Evolutionary conservation across 2,113 vertebrate genomes (phyloP).

Genomic region (Chloropsis cyanopogon): DNA sequence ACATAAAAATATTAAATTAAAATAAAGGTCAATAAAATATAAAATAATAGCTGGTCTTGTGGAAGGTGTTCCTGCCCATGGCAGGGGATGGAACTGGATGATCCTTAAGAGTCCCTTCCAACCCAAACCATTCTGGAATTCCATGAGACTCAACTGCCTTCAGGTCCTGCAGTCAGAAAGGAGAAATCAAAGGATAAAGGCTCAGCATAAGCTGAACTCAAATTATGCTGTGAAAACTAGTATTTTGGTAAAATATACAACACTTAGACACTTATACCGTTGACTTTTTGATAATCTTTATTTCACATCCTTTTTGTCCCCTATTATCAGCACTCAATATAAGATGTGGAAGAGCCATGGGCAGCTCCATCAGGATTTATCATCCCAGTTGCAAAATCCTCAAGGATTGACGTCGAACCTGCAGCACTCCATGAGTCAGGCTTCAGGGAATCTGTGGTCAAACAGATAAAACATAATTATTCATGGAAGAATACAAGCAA

Average conservation of each 20-base stretch:
- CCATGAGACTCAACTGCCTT: neutral
- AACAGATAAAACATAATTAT: neutral
- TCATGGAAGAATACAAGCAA: neutral
- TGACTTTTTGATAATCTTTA: neutral
- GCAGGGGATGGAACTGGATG: neutral
- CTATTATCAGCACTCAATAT: neutral
- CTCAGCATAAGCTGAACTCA: neutral
- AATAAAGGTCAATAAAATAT: neutral
- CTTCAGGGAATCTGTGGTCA: neutral
- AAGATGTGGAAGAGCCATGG: neutral
- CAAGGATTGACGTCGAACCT: fast-evolving
- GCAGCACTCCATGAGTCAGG: neutral
- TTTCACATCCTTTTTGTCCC: neutral
- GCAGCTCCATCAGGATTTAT: neutral
- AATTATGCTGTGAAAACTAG: neutral
- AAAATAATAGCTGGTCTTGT: neutral
- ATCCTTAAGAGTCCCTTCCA: too few species aligned
- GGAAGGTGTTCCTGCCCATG: neutral
- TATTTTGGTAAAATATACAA: neutral
- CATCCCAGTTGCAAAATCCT: neutral
- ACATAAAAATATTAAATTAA: neutral
- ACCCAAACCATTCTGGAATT: neutral
- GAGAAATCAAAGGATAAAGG: neutral
- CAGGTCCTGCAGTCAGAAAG: neutral
- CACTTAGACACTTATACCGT: neutral